A percentile compares a stretch with the other conserved stretches of the same genome.
These are phyloP conservation scores for Muntiacus muntjak DNA, from an alignment of 2,113 vertebrate genomes.

Conservation along the genomic window DNA sequence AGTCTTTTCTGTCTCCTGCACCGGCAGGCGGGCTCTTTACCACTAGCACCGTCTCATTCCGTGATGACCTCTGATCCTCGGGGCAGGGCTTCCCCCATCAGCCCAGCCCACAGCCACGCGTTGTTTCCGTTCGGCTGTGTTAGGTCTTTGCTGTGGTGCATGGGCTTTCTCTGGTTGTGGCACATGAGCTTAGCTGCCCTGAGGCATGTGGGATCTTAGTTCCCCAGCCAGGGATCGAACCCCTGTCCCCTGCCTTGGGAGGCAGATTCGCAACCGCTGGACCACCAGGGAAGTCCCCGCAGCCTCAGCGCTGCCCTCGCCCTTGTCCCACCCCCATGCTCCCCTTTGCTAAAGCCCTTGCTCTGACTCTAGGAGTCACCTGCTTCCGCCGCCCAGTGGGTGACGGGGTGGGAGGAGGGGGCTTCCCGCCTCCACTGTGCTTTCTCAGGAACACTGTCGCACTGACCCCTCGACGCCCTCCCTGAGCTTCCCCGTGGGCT, in stretches of 20 bases:
- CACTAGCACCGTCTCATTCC: background rate
- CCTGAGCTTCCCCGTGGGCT: background rate
- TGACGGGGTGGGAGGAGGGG: no score
- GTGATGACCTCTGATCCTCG: rapidly evolving
- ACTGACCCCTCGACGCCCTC: rapidly evolving
- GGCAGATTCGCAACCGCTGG: background rate
- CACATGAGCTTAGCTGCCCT: background rate
- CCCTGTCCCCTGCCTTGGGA: background rate
- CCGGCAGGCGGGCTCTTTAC: background rate
- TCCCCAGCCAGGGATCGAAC: background rate
- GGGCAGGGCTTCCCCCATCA: no score
- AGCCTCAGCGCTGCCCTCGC: background rate
- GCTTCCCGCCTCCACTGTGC: background rate
- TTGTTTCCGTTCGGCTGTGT: background rate
- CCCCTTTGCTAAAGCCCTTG: background rate
- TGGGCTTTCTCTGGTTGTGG: background rate
- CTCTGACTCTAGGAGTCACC: no score
- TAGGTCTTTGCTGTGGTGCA: background rate
- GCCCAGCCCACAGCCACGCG: background rate
- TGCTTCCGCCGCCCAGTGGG: no score
- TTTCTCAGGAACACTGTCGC: rapidly evolving
- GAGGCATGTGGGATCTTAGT: background rate
- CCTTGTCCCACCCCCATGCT: rapidly evolving
- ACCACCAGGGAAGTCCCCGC: background rate
- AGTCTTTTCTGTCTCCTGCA: background rate